phyloP scores from a whole-genome alignment of 2,797 vertebrate genomes.

The Semaprochilodus insignis region DNA sequence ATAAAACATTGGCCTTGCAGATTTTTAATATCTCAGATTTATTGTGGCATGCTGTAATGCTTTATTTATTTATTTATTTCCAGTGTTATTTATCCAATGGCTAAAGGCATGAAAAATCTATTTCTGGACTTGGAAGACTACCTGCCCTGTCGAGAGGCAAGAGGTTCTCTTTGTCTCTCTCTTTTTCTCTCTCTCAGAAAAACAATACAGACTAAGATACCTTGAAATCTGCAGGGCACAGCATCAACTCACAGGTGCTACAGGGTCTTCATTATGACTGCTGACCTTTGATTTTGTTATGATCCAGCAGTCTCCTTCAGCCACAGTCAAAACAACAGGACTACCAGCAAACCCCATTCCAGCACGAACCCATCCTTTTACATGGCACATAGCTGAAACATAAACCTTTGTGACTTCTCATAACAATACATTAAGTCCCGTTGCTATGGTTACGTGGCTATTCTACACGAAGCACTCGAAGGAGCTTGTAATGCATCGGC shows the following conservation, averaged over 20 bases:
- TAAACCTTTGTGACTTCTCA: slow-evolving; percentile 34
- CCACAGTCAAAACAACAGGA: slow-evolving; percentile 19
- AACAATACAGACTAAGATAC: not conserved
- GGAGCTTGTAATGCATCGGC: slow-evolving; percentile 35
- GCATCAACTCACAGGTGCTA: not conserved
- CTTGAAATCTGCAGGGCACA: not conserved
- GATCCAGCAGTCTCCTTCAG: not conserved
- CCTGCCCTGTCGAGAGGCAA: slow-evolving; percentile 16
- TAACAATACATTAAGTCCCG: slow-evolving; percentile 51
- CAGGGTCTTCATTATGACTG: not conserved
- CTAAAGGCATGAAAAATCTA: slow-evolving; percentile 27
- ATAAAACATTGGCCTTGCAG: slow-evolving; percentile 25
- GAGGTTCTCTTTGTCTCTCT: not conserved
- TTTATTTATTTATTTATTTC: not conserved
- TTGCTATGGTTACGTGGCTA: slow-evolving; percentile 56
- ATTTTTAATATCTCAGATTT: slow-evolving; percentile 48
- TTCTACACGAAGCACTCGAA: slow-evolving; percentile 37
- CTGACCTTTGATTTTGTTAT: slow-evolving; percentile 7
- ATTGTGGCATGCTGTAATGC: slow-evolving; percentile 5
- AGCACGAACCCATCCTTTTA: slow-evolving; percentile 3
- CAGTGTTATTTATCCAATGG: not conserved
- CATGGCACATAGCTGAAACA: slow-evolving; percentile 20
- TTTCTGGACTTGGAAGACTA: slow-evolving; percentile 31
- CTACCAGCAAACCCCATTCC: slow-evolving; percentile 7
- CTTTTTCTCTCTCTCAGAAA: not conserved